These are phyloP conservation scores for Pangasius krempfi DNA, from an alignment of 2,797 vertebrate genomes.

Conservation along the genomic window DNA sequence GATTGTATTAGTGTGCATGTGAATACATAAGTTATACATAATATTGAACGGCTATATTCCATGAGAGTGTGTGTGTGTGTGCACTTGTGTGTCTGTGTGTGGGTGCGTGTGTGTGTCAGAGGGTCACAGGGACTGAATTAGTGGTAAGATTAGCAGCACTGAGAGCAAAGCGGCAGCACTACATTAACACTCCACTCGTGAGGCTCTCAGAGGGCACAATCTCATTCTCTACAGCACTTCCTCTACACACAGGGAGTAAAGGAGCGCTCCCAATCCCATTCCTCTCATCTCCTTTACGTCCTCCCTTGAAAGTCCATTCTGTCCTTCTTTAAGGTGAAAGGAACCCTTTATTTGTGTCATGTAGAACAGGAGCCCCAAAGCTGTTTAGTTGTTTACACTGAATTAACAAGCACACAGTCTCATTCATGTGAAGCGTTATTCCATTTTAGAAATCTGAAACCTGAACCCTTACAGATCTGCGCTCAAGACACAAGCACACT, in stretches of 20 bases:
- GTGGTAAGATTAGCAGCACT: neutral
- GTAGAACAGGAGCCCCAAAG: neutral
- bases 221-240: conserved; percentile 6
- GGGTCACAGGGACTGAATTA: conserved; percentile 23
- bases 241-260: neutral
- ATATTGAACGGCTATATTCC: neutral
- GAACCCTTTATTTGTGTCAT: neutral
- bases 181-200: neutral
- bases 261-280: conserved; percentile 1
- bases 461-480: neutral
- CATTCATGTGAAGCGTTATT: neutral
- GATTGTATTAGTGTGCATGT: neutral
- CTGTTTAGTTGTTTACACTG: neutral
- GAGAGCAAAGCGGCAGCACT: neutral
- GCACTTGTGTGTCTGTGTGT: neutral
- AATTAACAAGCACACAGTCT: neutral
- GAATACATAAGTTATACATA: neutral
- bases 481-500: neutral
- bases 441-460: neutral
- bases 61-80: neutral
- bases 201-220: conserved; percentile 14
- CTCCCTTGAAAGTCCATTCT: conserved; percentile 3
- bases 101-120: neutral
- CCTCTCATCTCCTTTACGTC: conserved; percentile 25
- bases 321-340: neutral